phyloP scores from a whole-genome alignment of 2,888 invertebrate genomes.

The Galeopsomyia nigrocyanea region DNA sequence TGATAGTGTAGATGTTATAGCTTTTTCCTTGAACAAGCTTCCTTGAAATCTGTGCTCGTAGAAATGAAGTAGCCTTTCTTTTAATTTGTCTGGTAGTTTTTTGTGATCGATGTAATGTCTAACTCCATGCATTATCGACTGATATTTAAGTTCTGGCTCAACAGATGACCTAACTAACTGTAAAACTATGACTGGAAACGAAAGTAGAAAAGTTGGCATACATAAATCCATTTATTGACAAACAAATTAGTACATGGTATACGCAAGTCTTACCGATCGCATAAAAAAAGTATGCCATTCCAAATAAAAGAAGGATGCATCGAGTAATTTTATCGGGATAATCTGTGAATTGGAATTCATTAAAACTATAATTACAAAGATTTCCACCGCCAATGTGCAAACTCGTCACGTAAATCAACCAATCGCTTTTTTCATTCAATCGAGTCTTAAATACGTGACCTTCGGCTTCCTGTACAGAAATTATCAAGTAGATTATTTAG shows the following conservation, averaged over 20 bases:
- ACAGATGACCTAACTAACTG: slow-evolving; percentile 67
- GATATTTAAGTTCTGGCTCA: slow-evolving; percentile 69
- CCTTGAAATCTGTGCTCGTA: slow-evolving; percentile 74
- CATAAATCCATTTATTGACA: background rate
- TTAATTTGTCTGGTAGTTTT: slow-evolving; percentile 72
- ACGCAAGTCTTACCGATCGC: slow-evolving; percentile 55
- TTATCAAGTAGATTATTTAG: background rate
- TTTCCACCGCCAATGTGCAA: slow-evolving; percentile 60
- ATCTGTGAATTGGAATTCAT: slow-evolving; percentile 52
- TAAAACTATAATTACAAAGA: slow-evolving; percentile 58
- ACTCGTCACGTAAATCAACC: slow-evolving; percentile 55
- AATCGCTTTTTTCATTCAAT: slow-evolving; percentile 47
- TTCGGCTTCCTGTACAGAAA: slow-evolving; percentile 50
- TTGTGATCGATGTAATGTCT: slow-evolving; percentile 74
- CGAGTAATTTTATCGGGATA: slow-evolving; percentile 55
- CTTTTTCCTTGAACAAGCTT: slow-evolving; percentile 73
- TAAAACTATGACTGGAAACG: slow-evolving; percentile 64
- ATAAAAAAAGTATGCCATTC: slow-evolving; percentile 57
- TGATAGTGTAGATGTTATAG: slow-evolving; percentile 72
- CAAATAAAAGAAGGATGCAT: slow-evolving; percentile 56
- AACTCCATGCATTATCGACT: slow-evolving; percentile 72
- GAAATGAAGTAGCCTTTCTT: slow-evolving; percentile 72
- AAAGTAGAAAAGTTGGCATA: too few relatives aligned
- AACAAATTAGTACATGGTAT: too few relatives aligned
- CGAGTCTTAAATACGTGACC: slow-evolving; percentile 50